Percentiles rank a stretch among this genome's conserved stretches.
Conservation (phyloP, 1,140 invertebrate species). For the Drosophila ficusphila region DNA sequence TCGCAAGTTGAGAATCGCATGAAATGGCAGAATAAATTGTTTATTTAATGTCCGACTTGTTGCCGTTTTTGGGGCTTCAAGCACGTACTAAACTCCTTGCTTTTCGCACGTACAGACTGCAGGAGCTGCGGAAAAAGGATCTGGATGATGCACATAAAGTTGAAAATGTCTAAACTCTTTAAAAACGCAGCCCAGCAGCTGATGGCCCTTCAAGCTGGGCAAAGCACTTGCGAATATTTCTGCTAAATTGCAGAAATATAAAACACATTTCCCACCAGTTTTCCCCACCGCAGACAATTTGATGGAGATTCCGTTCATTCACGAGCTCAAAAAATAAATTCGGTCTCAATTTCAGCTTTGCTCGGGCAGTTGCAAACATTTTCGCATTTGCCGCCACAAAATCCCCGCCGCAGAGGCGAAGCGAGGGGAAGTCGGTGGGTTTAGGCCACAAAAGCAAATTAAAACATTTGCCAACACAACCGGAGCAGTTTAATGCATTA, state of each 20-base stretch:
- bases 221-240: constrained; percentile 38
- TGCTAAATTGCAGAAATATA: constrained; percentile 42
- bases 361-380: constrained; percentile 40
- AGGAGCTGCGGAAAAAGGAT: constrained; percentile 1
- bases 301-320: constrained; percentile 33
- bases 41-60: constrained; percentile 49
- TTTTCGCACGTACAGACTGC: constrained; percentile 39
- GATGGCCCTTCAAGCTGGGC: constrained; percentile 33
- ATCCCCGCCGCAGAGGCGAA: constrained; percentile 1
- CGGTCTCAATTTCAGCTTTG: constrained; percentile 38
- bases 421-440: not conserved
- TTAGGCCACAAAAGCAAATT: constrained; percentile 44
- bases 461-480: constrained; percentile 40
- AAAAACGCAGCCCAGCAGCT: constrained; percentile 20
- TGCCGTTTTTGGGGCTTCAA: constrained; percentile 5
- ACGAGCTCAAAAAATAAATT: constrained; percentile 19
- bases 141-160: constrained; percentile 19
- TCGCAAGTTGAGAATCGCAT: constrained; percentile 25
- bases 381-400: constrained; percentile 35
- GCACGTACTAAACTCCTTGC: constrained; percentile 26
- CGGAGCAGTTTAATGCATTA: constrained; percentile 34
- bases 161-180: constrained; percentile 27
- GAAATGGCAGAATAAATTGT: constrained; percentile 50
- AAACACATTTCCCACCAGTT: constrained; percentile 15
- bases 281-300: constrained; percentile 22